Evolutionary conservation across 2,113 vertebrate genomes (phyloP), one percentile per base, ranked within the genome.

Genomic region (Erythrocercus mccallii): DNA sequence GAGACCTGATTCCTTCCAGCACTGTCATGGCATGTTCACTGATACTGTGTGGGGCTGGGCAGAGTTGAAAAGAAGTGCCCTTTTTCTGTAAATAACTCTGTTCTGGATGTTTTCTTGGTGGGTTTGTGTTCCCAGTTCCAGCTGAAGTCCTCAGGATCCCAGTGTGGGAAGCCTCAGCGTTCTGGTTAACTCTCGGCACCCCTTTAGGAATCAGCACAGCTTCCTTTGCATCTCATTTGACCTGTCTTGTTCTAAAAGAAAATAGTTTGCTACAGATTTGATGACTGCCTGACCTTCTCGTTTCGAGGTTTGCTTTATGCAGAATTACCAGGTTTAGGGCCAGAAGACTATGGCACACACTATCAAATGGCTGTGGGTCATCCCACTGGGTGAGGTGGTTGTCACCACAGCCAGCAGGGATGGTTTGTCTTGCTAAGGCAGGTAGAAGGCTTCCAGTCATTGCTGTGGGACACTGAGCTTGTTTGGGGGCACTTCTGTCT

Each of bases 331-430:
- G 12, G 42, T 23, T 54, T 69, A 27, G 40, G 42, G 56, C 16
- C 54, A 48, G 58, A 78, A 73, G 51, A 47, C 19, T 11, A 17
- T 40, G n/a, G 15, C 38, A 33, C 35, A 44, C 25, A 28, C 44
- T 80, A 5, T 17, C 33, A 48, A 2, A 17, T 8, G 24, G 11
- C 48, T 72, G 40, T 57, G 40, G 28, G 30, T 61, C n/a, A 53
- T 22, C 60, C 45, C 3, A 4, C 40, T 44, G 44, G 0, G 0
- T 8, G 35, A 7, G 27, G 16, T 11, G 3, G 11, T 16, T 71
- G 61, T 80, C 31, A 47, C 35, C 7, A 0, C 0, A 18, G 66
- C 71, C 71, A 16, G 64, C 47, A 60, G 56, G 11, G 35, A 3
- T 40, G 2, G 5, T 11, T 70, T 56, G 31, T 12, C 47, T 35